These are phyloP conservation scores for Operophtera brumata DNA, from an alignment of 2,888 invertebrate genomes.

Conservation along the genomic window DNA sequence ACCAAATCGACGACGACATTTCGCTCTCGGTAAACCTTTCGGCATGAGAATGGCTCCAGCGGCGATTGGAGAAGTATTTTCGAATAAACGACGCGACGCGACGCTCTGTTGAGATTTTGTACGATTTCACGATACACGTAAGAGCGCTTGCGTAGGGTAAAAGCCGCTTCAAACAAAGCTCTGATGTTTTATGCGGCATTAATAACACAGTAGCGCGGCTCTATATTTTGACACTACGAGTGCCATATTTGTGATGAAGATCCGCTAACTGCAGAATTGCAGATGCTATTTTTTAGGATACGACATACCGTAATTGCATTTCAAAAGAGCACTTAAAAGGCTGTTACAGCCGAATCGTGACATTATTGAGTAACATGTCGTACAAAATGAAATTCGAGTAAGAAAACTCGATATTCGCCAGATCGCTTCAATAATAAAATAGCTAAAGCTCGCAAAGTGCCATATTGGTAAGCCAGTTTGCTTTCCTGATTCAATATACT, in stretches of 20 bases:
- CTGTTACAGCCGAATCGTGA: neutral
- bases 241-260: too few species aligned
- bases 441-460: conserved; percentile 24
- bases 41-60: conserved; percentile 43
- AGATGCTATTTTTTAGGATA: neutral
- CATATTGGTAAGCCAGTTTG: conserved; percentile 23
- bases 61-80: conserved; percentile 41
- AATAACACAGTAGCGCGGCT: neutral
- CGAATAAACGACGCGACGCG: conserved; percentile 27
- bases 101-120: conserved; percentile 30
- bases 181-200: neutral
- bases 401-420: conserved; percentile 22
- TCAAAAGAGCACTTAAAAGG: neutral
- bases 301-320: neutral
- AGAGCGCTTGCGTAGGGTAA: conserved; percentile 6
- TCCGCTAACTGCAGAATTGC: too few species aligned
- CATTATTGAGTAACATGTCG: conserved; percentile 19
- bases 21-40: conserved; percentile 49
- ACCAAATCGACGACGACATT: conserved; percentile 51
- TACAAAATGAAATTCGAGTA: conserved; percentile 20
- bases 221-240: too few species aligned
- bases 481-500: conserved; percentile 14
- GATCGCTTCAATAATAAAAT: conserved; percentile 27
- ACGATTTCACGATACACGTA: conserved; percentile 3
- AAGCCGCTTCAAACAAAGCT: neutral